These are phyloP conservation scores for Heliconius aoede DNA, from an alignment of 2,888 invertebrate species.

Conservation along the genomic window DNA sequence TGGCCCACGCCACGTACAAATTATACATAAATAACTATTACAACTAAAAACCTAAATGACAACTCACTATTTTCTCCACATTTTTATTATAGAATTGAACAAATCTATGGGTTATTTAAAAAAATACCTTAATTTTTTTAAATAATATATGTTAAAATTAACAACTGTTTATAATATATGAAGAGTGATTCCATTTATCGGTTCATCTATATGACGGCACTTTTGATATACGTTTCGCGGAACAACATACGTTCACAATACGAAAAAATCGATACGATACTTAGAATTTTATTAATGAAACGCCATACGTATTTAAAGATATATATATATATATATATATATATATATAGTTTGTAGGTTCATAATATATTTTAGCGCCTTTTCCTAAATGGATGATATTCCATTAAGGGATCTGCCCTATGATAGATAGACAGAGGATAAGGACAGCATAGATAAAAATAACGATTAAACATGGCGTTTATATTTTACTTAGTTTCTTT, in stretches of 20 bases:
- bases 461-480: background rate
- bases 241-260: background rate
- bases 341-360: background rate
- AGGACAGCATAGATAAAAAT: background rate
- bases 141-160: background rate
- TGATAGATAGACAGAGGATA: too few relatives aligned
- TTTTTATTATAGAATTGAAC: background rate
- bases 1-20: background rate
- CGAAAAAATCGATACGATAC: constrained; percentile 10
- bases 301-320: too few relatives aligned
- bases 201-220: background rate
- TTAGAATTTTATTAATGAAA: background rate
- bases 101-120: background rate
- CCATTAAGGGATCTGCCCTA: too few relatives aligned
- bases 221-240: constrained; percentile 15
- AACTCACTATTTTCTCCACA: background rate
- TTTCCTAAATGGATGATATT: background rate
- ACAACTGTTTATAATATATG: background rate
- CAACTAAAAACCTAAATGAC: background rate
- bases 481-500: background rate
- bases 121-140: background rate
- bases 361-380: too few relatives aligned
- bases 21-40: background rate
- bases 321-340: too few relatives aligned
- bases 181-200: constrained; percentile 1